A percentile compares a stretch with the other conserved stretches of the same genome.
phyloP scores from a whole-genome alignment of 2,113 vertebrate species.

The Apodemus speciosus region DNA sequence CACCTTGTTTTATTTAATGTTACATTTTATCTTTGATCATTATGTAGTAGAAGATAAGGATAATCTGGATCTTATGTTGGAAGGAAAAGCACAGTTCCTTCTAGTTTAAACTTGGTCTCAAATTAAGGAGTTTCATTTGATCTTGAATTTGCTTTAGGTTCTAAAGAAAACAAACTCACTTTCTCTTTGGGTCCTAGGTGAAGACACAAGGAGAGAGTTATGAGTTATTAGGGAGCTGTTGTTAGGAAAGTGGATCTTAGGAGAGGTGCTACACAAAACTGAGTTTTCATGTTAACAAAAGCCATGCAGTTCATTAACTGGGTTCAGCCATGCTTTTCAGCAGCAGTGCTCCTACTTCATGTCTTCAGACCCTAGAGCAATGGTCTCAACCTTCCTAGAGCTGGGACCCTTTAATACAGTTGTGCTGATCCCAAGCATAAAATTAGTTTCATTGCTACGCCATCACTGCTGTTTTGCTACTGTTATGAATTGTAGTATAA shows the following conservation, averaged over 20 bases:
- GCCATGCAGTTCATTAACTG: neutral
- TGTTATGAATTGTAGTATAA: too few relatives aligned
- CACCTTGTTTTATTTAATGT: neutral
- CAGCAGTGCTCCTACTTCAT: neutral
- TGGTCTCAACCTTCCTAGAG: neutral
- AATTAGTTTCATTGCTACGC: neutral
- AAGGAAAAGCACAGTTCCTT: conserved; percentile 22
- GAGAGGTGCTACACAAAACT: neutral
- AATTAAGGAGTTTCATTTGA: neutral
- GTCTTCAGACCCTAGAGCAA: neutral
- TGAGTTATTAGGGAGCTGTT: neutral
- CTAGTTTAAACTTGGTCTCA: conserved; percentile 42
- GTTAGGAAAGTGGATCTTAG: neutral
- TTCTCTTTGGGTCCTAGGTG: neutral
- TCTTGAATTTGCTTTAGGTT: neutral
- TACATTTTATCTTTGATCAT: conserved; percentile 13
- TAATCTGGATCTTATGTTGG: conserved; percentile 37
- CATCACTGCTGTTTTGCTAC: neutral
- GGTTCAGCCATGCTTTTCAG: neutral
- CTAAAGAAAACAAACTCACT: conserved; percentile 29
- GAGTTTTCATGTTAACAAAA: conserved; percentile 8
- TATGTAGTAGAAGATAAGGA: neutral
- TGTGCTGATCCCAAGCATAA: neutral
- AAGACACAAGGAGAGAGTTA: neutral
- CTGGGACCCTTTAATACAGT: neutral